phyloP scores from a whole-genome alignment of 2,797 vertebrate species.

The Dipus sagitta region DNA sequence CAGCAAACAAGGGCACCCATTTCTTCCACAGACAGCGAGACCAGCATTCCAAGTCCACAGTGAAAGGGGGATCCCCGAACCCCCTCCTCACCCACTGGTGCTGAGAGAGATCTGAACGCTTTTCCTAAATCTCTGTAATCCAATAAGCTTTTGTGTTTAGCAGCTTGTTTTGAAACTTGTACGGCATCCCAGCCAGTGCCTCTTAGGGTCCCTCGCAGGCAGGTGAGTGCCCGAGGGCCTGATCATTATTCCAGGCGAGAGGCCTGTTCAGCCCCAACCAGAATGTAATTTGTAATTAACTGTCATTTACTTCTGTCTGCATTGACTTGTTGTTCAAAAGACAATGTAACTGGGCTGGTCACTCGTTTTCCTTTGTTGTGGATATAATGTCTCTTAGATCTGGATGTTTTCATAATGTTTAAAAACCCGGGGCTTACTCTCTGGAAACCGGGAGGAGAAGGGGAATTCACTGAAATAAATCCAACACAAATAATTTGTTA shows the following conservation, averaged over 20 bases:
- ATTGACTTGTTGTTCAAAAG: conserved; percentile 90
- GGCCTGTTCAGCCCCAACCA: conserved; percentile 88
- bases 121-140: conserved; percentile 93
- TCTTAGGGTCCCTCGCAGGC: conserved; percentile 88
- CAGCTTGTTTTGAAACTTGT: conserved; percentile 92
- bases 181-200: conserved; percentile 88
- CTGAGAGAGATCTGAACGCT: conserved; percentile 88
- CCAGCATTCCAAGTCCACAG: conserved; percentile 73
- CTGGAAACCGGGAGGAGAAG: conserved; percentile 76
- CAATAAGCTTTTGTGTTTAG: conserved; percentile 93
- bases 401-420: conserved; percentile 81
- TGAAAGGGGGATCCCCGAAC: conserved; percentile 77
- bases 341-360: conserved; percentile 88
- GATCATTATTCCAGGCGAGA: conserved; percentile 90
- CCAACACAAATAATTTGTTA: conserved; percentile 76
- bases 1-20: conserved; percentile 53
- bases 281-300: conserved; percentile 94
- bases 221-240: conserved; percentile 92
- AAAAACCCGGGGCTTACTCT: conserved; percentile 79
- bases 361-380: conserved; percentile 88
- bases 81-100: conserved; percentile 84
- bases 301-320: conserved; percentile 92
- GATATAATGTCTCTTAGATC: conserved; percentile 87
- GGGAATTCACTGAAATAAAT: conserved; percentile 82
- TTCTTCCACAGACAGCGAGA: conserved; percentile 65